Conservation (phyloP, 2,797 vertebrate species). For the Podargus strigoides region DNA sequence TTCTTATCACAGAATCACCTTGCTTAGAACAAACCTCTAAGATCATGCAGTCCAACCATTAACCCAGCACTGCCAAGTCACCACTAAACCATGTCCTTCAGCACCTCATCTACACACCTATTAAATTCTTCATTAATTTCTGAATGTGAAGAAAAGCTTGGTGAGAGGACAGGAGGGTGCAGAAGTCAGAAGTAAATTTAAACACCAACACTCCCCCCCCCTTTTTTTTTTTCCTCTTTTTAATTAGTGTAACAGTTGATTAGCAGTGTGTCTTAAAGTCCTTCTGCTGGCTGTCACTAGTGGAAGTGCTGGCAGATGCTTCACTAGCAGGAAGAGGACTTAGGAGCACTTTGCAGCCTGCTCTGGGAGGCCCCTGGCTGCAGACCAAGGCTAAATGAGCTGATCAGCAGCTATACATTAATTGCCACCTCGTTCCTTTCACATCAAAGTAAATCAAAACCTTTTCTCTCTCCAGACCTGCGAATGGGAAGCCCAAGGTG, state of each 20-base stretch:
- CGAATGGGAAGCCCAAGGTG: rapidly evolving
- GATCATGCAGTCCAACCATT: too few species aligned
- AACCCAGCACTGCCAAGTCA: too few species aligned
- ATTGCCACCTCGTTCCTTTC: not conserved
- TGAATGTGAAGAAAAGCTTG: not conserved
- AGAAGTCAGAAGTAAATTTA: not conserved
- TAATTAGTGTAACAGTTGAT: not conserved
- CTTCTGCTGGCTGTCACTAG: not conserved
- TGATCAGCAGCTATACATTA: not conserved
- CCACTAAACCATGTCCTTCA: too few species aligned
- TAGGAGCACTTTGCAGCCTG: not conserved
- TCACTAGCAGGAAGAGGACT: not conserved
- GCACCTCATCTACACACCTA: too few species aligned
- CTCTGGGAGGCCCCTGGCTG: not conserved
- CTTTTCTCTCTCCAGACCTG: not conserved
- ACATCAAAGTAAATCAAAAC: not conserved
- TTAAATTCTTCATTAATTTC: not conserved
- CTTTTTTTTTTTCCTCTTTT: not conserved
- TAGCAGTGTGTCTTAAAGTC: not conserved
- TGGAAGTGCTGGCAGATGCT: not conserved
- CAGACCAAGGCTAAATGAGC: not conserved
- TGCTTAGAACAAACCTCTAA: too few species aligned
- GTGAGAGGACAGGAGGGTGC: not conserved
- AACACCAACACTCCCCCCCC: not conserved
- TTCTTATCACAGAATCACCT: too few species aligned